A percentile compares a stretch with the other conserved stretches of the same genome.
Evolutionary conservation across 2,888 invertebrate genomes (phyloP).

Genomic region (Ectemnius continuus): DNA sequence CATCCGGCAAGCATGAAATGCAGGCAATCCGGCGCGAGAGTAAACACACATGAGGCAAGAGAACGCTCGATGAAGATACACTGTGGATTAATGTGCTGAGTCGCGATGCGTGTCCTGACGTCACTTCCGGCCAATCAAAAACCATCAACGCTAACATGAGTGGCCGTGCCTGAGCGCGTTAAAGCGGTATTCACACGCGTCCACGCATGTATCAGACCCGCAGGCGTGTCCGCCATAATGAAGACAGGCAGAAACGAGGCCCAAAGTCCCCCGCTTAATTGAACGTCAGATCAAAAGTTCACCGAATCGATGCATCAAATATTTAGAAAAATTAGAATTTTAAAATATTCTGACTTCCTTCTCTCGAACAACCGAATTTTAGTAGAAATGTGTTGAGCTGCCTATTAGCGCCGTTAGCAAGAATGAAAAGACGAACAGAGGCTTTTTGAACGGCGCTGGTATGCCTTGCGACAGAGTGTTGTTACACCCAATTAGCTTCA

Average conservation of each 20-base stretch:
- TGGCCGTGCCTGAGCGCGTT: constrained; percentile 37
- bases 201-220: neutral
- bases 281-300: no score
- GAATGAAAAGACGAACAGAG: neutral
- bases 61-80: constrained; percentile 43
- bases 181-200: constrained; percentile 53
- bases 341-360: no score
- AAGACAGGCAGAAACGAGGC: no score
- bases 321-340: no score
- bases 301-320: no score
- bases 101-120: constrained; percentile 73
- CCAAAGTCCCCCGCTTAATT: no score
- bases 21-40: constrained; percentile 13
- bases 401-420: neutral
- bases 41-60: constrained; percentile 40
- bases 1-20: neutral
- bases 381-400: neutral
- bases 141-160: constrained; percentile 70
- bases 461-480: constrained; percentile 63
- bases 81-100: constrained; percentile 61
- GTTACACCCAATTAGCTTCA: constrained; percentile 72
- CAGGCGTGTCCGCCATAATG: neutral
- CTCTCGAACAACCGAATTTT: neutral
- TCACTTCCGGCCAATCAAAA: constrained; percentile 77
- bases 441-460: constrained; percentile 26